A percentile compares a stretch with the other conserved stretches of the same genome.
These are phyloP conservation scores for Procavia capensis DNA, from an alignment of 2,113 vertebrate species.

Conservation along the genomic window DNA sequence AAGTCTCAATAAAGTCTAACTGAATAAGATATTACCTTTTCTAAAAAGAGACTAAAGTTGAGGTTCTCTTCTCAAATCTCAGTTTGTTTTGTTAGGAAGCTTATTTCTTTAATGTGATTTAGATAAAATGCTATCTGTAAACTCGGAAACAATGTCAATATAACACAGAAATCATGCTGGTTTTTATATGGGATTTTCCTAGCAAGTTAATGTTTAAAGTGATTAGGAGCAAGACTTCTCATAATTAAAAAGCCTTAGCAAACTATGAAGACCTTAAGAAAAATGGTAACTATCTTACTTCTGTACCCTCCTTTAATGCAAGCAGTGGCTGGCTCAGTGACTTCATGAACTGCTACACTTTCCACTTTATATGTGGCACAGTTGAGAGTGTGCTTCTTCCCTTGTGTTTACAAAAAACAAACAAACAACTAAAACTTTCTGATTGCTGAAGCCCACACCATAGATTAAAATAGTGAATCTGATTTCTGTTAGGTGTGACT, in stretches of 20 bases:
- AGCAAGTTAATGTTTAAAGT: background rate
- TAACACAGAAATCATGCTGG: background rate
- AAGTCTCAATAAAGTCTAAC: background rate
- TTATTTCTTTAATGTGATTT: background rate
- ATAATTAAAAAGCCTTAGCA: background rate
- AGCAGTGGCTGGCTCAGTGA: background rate
- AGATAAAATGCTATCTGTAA: constrained; percentile 13
- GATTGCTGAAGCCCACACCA: background rate
- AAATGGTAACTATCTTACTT: background rate
- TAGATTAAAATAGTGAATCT: background rate
- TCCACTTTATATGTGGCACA: background rate
- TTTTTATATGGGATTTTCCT: background rate
- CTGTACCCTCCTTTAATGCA: background rate
- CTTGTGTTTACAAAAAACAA: background rate
- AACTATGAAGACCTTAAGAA: background rate
- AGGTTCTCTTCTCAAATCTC: background rate
- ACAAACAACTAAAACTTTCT: background rate
- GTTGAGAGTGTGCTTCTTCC: background rate
- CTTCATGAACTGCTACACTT: background rate
- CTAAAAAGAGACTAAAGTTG: background rate
- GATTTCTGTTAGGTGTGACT: background rate
- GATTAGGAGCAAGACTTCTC: constrained; percentile 3
- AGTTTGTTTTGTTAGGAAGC: background rate
- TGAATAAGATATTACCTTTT: background rate
- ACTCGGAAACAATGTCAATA: background rate